phyloP scores from a whole-genome alignment of 2,888 invertebrate genomes.

The Eumerus sabulonum region DNA sequence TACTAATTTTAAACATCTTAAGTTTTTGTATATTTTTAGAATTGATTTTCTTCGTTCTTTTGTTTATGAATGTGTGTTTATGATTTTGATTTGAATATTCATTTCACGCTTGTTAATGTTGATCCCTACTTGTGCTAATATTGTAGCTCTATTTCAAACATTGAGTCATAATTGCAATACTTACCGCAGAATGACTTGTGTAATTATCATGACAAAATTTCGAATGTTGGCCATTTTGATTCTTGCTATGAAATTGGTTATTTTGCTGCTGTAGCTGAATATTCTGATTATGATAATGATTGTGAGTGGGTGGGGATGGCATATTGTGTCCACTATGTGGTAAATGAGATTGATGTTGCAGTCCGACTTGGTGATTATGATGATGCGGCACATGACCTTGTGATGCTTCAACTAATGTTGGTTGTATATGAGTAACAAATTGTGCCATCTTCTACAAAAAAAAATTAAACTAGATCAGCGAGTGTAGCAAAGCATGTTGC shows the following conservation, averaged over 20 bases:
- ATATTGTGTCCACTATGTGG: constrained; percentile 79
- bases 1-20: background rate
- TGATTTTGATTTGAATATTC: no score
- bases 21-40: constrained; percentile 19
- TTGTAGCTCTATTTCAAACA: no score
- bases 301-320: constrained; percentile 77
- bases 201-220: constrained; percentile 42
- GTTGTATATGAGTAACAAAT: constrained; percentile 82
- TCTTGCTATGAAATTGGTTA: constrained; percentile 45
- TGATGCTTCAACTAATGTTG: constrained; percentile 81
- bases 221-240: constrained; percentile 65
- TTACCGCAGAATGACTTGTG: constrained; percentile 45
- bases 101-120: no score
- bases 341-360: constrained; percentile 78
- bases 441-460: constrained; percentile 79
- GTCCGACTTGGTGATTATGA: constrained; percentile 79
- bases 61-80: no score
- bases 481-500: no score
- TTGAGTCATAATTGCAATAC: background rate
- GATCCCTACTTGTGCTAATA: no score
- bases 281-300: constrained; percentile 74
- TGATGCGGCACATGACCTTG: constrained; percentile 81
- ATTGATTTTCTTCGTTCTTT: background rate
- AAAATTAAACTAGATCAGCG: no score
- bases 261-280: constrained; percentile 64